phyloP scores from a whole-genome alignment of 2,888 invertebrate species.

The Chamaedrilus cognettii region DNA sequence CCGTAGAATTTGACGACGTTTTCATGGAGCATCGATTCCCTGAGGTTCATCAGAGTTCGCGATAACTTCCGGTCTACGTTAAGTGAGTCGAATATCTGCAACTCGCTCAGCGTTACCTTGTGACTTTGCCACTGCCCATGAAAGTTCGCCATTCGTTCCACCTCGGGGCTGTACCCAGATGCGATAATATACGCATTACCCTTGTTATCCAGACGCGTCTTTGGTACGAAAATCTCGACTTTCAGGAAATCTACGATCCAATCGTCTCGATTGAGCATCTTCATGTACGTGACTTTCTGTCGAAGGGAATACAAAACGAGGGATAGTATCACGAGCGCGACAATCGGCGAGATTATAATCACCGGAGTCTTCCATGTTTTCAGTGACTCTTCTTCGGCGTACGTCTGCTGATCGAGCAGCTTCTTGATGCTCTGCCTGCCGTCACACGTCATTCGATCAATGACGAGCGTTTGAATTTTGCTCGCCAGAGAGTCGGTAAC shows the following conservation, averaged over 20 bases:
- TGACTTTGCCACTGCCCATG: slow-evolving; percentile 9
- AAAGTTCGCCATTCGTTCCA: neutral
- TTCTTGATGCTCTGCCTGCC: slow-evolving; percentile 37
- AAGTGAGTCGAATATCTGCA: neutral
- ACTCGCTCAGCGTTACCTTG: neutral
- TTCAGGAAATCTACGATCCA: slow-evolving; percentile 28
- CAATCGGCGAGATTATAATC: slow-evolving; percentile 34
- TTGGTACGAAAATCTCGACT: slow-evolving; percentile 14
- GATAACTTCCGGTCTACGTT: neutral
- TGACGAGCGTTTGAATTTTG: neutral
- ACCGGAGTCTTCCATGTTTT: slow-evolving; percentile 42
- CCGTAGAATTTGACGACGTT: slow-evolving; percentile 52
- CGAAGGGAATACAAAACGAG: slow-evolving; percentile 39
- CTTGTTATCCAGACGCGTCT: neutral
- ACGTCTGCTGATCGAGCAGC: slow-evolving; percentile 38
- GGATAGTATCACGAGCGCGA: slow-evolving; percentile 31
- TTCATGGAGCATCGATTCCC: slow-evolving; percentile 42
- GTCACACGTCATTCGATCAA: neutral
- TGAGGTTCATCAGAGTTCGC: slow-evolving; percentile 30
- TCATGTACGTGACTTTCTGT: slow-evolving; percentile 40
- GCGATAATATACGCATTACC: neutral
- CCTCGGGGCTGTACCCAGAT: neutral
- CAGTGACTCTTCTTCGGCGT: slow-evolving; percentile 31
- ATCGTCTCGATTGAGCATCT: slow-evolving; percentile 35
- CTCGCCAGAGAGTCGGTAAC: neutral